Evolutionary conservation across 1,140 invertebrate genomes (phyloP), one percentile per base, ranked within the genome.

Genomic region (Calliopsis andreniformis): DNA sequence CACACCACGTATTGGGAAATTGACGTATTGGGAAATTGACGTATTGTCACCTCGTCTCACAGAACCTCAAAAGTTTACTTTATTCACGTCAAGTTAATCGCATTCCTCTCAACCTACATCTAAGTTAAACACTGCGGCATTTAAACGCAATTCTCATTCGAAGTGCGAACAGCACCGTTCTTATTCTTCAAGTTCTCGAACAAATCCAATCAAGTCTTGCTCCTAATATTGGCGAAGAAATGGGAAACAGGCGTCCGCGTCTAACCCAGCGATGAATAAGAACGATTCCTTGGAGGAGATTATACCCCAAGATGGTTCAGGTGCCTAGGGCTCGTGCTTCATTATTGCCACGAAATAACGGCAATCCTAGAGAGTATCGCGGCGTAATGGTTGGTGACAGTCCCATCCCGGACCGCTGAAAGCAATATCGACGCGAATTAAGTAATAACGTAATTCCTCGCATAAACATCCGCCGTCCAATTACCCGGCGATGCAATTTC

Each of bases 401-500:
- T 49, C 35, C 43, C 12, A 58, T 58, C 28, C 43, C 23, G 30
- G 53, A 25, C 39, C 10, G 53, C 39, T 47, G 61, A 73, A 76
- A 69, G 49, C 51, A 71, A 63, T 78, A 68, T 61, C 72, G 62
- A 69, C 47, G 59, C 30, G 59, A 83, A 83, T 83, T 77, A 81
- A 82, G 75, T 67, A 78, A 82, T 83, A 82, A 83, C 66, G 71
- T 81, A 83, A 83, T 83, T 82, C 59, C 66, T 35, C 61, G 69
- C 79, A 70, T 82, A 83, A 82, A 83, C 79, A 83, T 78, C 76
- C 66, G 66, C 64, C 69, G 55, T 83, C 76, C 76, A 83, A 83
- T 83, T 82, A 83, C 45, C 35, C 47, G 59, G 55, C 73, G 69
- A 83, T 79, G 80, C 81, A 71, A 82, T 83, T 82, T 82, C 70